These are phyloP conservation scores for Prochilodus magdalenae DNA, from an alignment of 2,113 vertebrate genomes.

Conservation along the genomic window DNA sequence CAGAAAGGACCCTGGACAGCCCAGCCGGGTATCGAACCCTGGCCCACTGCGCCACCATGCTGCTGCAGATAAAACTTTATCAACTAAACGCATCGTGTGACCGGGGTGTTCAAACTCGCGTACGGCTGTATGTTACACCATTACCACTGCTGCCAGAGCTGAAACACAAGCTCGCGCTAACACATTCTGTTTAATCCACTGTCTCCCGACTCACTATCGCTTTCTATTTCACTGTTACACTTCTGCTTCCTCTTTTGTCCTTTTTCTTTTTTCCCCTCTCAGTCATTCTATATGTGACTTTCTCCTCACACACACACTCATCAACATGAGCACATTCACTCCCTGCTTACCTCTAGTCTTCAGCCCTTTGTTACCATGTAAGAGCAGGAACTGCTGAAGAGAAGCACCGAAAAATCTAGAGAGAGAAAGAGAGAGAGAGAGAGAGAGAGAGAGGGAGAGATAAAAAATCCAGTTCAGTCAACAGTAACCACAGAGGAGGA, in stretches of 20 bases:
- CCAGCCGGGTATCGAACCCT: too few species aligned
- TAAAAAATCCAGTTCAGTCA: conserved; percentile 33
- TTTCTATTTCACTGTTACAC: conserved; percentile 15
- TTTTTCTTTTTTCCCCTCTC: neutral
- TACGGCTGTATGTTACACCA: too few species aligned
- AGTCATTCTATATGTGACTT: neutral
- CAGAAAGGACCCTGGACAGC: too few species aligned
- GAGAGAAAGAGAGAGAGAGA: conserved; percentile 49
- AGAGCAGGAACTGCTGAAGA: conserved; percentile 70
- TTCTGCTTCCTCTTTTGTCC: neutral
- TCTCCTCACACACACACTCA: conserved; percentile 3
- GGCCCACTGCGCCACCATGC: too few species aligned
- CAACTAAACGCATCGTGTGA: too few species aligned
- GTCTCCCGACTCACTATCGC: conserved; percentile 7
- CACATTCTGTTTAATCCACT: too few species aligned
- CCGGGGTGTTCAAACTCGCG: too few species aligned
- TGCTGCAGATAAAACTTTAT: too few species aligned
- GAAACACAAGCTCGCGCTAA: too few species aligned
- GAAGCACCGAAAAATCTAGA: conserved; percentile 66
- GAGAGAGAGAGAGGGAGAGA: conserved; percentile 58
- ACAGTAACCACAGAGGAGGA: neutral
- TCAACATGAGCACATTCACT: neutral
- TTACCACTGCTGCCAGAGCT: too few species aligned
- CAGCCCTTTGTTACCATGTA: conserved; percentile 73
- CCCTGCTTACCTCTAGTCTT: conserved; percentile 70